Conservation (phyloP, 2,113 vertebrate genomes). For the Salvelinus sp. region DNA sequence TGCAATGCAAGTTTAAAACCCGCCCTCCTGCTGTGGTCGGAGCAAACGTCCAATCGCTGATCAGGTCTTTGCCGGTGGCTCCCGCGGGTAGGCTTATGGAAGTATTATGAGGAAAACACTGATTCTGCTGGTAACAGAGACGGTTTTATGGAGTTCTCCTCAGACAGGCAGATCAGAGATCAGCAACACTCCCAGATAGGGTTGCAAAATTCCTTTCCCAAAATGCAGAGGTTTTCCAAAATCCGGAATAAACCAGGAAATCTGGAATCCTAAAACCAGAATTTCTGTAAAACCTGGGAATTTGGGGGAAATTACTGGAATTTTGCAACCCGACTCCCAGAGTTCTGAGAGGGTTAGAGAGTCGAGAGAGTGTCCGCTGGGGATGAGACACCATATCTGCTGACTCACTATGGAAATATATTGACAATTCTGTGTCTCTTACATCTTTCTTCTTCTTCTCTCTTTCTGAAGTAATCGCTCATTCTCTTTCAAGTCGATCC, state of each 20-base stretch:
- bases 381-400: neutral
- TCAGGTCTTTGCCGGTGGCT: constrained; percentile 62
- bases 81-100: constrained; percentile 51
- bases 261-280: no score
- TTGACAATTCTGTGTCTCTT: no score
- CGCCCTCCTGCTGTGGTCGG: constrained; percentile 55
- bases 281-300: no score
- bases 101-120: constrained; percentile 65
- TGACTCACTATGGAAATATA: neutral
- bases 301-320: no score
- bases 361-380: neutral
- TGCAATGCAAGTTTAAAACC: constrained; percentile 59
- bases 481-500: no score
- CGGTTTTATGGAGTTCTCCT: constrained; percentile 27
- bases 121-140: constrained; percentile 36
- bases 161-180: constrained; percentile 51
- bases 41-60: constrained; percentile 53
- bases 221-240: no score
- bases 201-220: no score
- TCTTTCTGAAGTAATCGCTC: neutral
- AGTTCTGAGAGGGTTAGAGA: neutral
- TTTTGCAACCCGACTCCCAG: no score
- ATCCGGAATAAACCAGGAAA: no score
- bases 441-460: no score
- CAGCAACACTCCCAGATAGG: constrained; percentile 4